Conservation (phyloP, 1,140 invertebrate genomes). For the Drosophila bipectinata region DNA sequence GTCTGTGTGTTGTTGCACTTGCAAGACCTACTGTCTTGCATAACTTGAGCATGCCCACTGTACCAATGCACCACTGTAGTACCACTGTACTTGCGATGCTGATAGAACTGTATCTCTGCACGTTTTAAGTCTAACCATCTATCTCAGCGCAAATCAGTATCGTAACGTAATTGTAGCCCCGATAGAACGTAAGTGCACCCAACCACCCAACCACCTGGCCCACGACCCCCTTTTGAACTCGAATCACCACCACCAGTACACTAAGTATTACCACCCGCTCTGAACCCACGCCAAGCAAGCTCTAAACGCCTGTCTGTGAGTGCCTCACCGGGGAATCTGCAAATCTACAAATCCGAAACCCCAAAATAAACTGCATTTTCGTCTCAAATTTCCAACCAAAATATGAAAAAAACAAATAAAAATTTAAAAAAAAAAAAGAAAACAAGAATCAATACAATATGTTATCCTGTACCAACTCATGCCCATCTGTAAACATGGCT, state of each 20-base stretch:
- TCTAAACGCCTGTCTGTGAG: constrained; percentile 69
- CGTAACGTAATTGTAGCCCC: constrained; percentile 53
- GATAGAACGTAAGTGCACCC: constrained; percentile 59
- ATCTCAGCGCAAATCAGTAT: constrained; percentile 44
- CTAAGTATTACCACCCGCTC: constrained; percentile 19
- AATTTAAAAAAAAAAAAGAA: constrained; percentile 6
- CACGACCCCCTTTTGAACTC: constrained; percentile 16
- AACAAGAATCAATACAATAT: constrained; percentile 1
- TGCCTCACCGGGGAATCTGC: constrained; percentile 25
- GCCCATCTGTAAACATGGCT: constrained; percentile 45
- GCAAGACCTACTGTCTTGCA: constrained; percentile 11
- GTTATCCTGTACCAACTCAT: constrained; percentile 25
- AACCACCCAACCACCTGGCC: not conserved
- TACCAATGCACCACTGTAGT: constrained; percentile 40
- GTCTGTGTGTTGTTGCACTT: constrained; percentile 59
- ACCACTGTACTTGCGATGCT: constrained; percentile 37
- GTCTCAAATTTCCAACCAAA: constrained; percentile 18
- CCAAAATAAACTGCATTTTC: constrained; percentile 22
- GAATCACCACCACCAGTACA: constrained; percentile 10
- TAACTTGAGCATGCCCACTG: constrained; percentile 46
- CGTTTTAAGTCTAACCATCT: constrained; percentile 63
- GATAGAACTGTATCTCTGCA: constrained; percentile 53
- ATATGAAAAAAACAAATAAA: not conserved
- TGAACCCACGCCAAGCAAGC: constrained; percentile 34
- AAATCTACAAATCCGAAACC: constrained; percentile 17